Base-by-base conservation (phyloP, 1,140 invertebrate genomes). In the Macrocentrus cingulum region DNA sequence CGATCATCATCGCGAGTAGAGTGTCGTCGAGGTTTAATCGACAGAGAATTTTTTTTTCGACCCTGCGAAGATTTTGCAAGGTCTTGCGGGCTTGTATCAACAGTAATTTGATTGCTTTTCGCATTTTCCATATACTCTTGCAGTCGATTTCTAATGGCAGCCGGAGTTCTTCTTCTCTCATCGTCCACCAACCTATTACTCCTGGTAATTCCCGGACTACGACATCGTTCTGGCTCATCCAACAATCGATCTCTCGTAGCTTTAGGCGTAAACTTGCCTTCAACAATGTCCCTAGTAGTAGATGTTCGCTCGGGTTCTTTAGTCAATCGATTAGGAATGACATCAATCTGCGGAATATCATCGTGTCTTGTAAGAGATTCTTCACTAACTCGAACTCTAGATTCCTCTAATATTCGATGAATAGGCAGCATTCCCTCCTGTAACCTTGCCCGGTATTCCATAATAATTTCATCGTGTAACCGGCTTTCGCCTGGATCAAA, bases 361-460 rank as follows among this genome's bases (percentile, higher is more conserved):
- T 74, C 65, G 5, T 53, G 60, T 57, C 56, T 66, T 2, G 61
- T 63, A 1, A 77, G 52, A 0, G 75, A 77, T 42, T 80, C 76
- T 22, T 75, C 71, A 60, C 76, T 77, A 0, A 77, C 68, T 9
- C 73, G 59, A 0, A 73, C 58, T 25, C 71, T 64, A 2, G 77
- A 79, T 18, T 79, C 76, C 42, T 76, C 72, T 9, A 79, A 58
- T 15, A 79, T 69, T 32, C 72, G 68, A 22, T 73, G 74, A 39
- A 80, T 75, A 25, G 77, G 77, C 19, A 79, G 56, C 60, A 76
- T 59, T 6, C 76, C 74, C 50, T 79, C 76, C 13, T 60, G 67
- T 8, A 76, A 45, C 41, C 69, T 66, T 2, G 70, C 65, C 50
- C 70, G 75, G 29, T 74, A 76, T 49, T 74, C 71, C 15, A 50